Base-by-base conservation (phyloP, 1,140 invertebrate species). In the Campoletis sonorensis region DNA sequence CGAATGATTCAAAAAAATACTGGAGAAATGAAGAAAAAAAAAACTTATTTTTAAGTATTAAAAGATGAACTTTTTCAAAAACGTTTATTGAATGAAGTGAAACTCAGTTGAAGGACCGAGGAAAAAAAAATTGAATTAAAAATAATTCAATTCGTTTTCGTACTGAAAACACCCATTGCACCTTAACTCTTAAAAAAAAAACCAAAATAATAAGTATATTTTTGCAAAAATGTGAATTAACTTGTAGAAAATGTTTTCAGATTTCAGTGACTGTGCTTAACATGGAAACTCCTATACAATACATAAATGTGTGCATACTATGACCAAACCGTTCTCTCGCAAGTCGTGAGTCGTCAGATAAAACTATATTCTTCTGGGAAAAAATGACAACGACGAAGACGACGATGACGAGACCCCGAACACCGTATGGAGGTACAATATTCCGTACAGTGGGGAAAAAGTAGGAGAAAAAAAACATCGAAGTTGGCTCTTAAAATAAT, bases 281-380 rank as follows among this genome's bases (percentile, higher is more conserved):
- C 51, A 3, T 8, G 3, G 51, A 54, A 54, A 7, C 18, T 18
- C 51, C 51, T 18, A 21, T 54, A n/a, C 0, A n/a, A 23, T 27
- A 27, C 13, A 21, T 26, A 23, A 23, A 64, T 26, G 61, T 64
- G 61, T 64, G 61, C 61, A 26, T 11, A 16, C 23, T 64, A 16
- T 64, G 70, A 15, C 37, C 37, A 23, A 4, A 23, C 37, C 70
- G 18, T 40, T 49, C 70, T 1, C 49, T 1, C 45, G 49, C 21
- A 54, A 27, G 18, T 49, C 49, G 40, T 54, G 72, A 58, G 13
- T 75, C 72, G 49, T 75, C 72, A 75, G 72, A 75, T 75, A 75
- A 75, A 75, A 75, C 54, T 75, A 75, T 58, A 75, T 75, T 75
- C 72, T 75, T 75, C 72, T 23, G 23, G 49, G 72, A 75, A 75